Conservation (phyloP, 64 coral and sea anemone genomes). For the Dendrophyllia cribrosa region DNA sequence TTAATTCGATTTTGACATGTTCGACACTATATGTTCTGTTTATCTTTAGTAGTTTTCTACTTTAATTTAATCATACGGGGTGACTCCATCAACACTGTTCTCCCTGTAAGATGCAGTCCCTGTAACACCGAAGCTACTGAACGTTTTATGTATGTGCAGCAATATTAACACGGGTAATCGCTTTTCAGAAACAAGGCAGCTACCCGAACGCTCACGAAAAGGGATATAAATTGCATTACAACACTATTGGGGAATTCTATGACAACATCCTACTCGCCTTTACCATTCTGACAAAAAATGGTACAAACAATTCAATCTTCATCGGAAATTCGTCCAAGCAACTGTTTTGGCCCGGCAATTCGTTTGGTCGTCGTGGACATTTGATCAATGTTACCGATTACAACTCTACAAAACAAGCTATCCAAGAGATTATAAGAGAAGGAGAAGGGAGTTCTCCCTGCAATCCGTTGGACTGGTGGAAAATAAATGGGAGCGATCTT, state of each 20-base stretch:
- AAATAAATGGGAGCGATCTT: neutral
- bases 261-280: conserved; percentile 2
- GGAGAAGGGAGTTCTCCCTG: conserved; percentile 59
- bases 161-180: neutral
- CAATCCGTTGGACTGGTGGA: conserved; percentile 11
- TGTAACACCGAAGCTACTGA: too few species aligned
- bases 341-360: neutral
- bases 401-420: conserved; percentile 5
- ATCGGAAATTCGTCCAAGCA: conserved; percentile 26
- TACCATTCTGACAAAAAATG: conserved; percentile 12
- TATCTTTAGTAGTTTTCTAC: too few species aligned
- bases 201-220: neutral
- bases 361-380: neutral
- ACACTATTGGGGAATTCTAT: conserved; percentile 50
- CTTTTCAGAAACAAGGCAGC: neutral
- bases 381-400: conserved; percentile 20
- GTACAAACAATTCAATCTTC: conserved; percentile 41
- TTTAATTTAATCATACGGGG: too few species aligned
- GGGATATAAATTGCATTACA: neutral
- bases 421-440: conserved; percentile 26
- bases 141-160: neutral
- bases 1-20: too few species aligned
- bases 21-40: too few species aligned
- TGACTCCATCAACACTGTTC: too few species aligned
- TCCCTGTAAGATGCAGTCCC: too few species aligned